Conservation (phyloP, 1,140 invertebrate species). For the Sarcophaga bullata region DNA sequence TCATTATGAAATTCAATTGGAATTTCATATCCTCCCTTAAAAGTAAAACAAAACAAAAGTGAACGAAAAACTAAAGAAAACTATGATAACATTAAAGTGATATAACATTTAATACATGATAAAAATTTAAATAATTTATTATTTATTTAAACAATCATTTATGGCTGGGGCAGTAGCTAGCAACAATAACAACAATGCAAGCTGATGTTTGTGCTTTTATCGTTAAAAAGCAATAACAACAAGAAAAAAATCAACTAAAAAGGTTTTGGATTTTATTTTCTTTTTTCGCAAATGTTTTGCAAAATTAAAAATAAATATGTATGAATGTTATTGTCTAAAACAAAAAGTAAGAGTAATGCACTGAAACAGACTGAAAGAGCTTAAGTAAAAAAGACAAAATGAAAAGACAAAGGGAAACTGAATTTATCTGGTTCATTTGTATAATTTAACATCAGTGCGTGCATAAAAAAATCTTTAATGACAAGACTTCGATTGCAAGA, state of each 20-base stretch:
- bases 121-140: background rate
- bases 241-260: background rate
- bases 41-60: background rate
- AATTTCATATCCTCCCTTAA: too few species aligned
- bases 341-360: too few species aligned
- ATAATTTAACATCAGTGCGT: too few species aligned
- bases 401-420: too few species aligned
- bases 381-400: too few species aligned
- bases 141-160: slow-evolving; percentile 18
- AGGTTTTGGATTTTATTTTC: background rate
- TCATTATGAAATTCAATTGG: too few species aligned
- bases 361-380: too few species aligned
- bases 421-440: too few species aligned
- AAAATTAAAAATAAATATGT: background rate
- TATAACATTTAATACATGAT: background rate
- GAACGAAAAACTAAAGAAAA: background rate
- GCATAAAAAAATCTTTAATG: too few species aligned
- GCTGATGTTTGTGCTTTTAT: background rate
- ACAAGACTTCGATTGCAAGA: too few species aligned
- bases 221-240: background rate
- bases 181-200: slow-evolving; percentile 17
- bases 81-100: background rate
- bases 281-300: slow-evolving; percentile 11
- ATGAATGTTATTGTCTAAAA: too few species aligned
- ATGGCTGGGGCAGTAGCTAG: background rate